phyloP scores from a whole-genome alignment of 2,888 invertebrate genomes.

The Dryobotodes eremita region DNA sequence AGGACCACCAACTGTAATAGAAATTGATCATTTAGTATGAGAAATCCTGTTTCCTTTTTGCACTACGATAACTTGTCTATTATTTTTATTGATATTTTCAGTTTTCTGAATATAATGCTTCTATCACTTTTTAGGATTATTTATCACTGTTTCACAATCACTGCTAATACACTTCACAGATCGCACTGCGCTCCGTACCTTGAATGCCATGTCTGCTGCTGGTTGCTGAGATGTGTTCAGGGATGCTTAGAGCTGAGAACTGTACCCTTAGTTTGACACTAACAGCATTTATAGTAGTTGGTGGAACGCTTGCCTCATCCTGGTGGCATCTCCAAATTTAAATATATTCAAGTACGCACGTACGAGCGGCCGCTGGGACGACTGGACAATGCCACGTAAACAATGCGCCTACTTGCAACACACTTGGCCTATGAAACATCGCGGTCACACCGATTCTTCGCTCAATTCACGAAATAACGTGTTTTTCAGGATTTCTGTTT shows the following conservation, averaged over 20 bases:
- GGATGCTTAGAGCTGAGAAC: slow-evolving; percentile 85
- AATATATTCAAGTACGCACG: slow-evolving; percentile 91
- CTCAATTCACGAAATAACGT: slow-evolving; percentile 74
- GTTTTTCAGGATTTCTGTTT: slow-evolving; percentile 74
- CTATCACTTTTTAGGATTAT: slow-evolving; percentile 51
- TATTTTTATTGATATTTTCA: not conserved
- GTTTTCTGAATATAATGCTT: slow-evolving; percentile 3
- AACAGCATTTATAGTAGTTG: slow-evolving; percentile 86
- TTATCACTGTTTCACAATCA: slow-evolving; percentile 65
- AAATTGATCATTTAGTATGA: slow-evolving; percentile 28
- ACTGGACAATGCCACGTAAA: slow-evolving; percentile 88
- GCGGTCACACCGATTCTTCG: slow-evolving; percentile 84
- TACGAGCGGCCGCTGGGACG: slow-evolving; percentile 83
- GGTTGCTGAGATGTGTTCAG: slow-evolving; percentile 80
- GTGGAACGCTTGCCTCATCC: slow-evolving; percentile 87
- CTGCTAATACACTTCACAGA: slow-evolving; percentile 74
- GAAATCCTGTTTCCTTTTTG: slow-evolving; percentile 6
- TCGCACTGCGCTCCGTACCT: slow-evolving; percentile 83
- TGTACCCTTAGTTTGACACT: slow-evolving; percentile 83
- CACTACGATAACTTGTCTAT: slow-evolving; percentile 1
- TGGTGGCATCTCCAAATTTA: slow-evolving; percentile 90
- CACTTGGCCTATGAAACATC: slow-evolving; percentile 82
- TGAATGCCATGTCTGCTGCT: slow-evolving; percentile 85
- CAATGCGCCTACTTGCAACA: slow-evolving; percentile 88
- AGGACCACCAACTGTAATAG: slow-evolving; percentile 83